Percentiles rank a stretch among this genome's conserved stretches.
These are phyloP conservation scores for Sebastes hubbsi DNA, from an alignment of 2,797 vertebrate genomes.

Conservation along the genomic window DNA sequence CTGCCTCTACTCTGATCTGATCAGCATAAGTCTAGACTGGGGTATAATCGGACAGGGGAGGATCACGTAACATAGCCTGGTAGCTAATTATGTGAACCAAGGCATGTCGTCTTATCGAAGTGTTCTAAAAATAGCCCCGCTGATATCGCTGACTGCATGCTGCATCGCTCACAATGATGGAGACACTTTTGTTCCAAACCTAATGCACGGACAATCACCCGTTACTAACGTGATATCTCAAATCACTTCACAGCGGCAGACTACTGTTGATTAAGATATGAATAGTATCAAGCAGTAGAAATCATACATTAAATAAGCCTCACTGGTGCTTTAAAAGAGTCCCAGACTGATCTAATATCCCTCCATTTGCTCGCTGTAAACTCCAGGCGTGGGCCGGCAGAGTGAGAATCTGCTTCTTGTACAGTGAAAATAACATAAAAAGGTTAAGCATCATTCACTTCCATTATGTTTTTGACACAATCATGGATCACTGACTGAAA, in stretches of 20 bases:
- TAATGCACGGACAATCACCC: constrained; percentile 44
- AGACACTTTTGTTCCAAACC: constrained; percentile 58
- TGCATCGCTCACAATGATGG: constrained; percentile 47
- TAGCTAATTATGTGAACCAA: constrained; percentile 75
- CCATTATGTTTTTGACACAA: constrained; percentile 26
- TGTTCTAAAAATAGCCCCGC: constrained; percentile 64
- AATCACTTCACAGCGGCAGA: constrained; percentile 38
- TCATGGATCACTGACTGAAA: constrained; percentile 31
- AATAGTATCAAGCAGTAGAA: neutral
- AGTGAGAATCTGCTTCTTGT: constrained; percentile 25
- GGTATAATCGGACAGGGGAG: constrained; percentile 55
- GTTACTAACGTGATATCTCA: constrained; percentile 17
- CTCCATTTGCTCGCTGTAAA: constrained; percentile 4
- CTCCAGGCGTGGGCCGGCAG: constrained; percentile 30
- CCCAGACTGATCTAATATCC: constrained; percentile 6
- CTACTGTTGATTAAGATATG: neutral
- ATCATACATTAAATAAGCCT: neutral
- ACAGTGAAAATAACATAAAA: constrained; percentile 4
- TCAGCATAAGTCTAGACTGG: constrained; percentile 68
- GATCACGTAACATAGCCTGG: constrained; percentile 74
- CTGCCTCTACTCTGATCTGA: constrained; percentile 64
- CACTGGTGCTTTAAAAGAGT: neutral
- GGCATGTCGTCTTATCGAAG: constrained; percentile 76
- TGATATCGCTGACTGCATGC: constrained; percentile 54
- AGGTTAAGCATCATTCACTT: constrained; percentile 59